These are phyloP conservation scores for Naso thynnoides DNA, from an alignment of 2,797 vertebrate genomes.

Conservation along the genomic window DNA sequence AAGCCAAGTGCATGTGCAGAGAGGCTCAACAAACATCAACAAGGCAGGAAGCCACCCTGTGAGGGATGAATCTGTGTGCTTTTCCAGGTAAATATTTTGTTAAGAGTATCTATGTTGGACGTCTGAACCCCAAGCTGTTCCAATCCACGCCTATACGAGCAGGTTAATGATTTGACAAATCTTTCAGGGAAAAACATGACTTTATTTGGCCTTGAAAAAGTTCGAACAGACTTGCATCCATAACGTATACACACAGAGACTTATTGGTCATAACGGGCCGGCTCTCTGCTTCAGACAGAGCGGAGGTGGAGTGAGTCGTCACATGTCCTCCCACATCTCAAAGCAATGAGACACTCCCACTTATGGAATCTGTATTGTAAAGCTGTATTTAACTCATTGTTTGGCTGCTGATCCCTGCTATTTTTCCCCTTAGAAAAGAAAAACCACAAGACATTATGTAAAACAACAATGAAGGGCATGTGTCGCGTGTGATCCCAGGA, in stretches of 20 bases:
- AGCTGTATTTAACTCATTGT: slow-evolving; percentile 60
- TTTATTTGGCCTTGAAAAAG: slow-evolving; percentile 30
- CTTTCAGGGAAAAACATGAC: slow-evolving; percentile 9
- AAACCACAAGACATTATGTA: slow-evolving; percentile 49
- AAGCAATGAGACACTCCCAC: slow-evolving; percentile 30
- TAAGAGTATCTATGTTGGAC: background rate
- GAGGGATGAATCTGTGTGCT: slow-evolving; percentile 32
- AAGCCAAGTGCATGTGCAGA: background rate
- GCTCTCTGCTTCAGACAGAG: background rate
- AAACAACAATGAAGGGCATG: slow-evolving; percentile 55
- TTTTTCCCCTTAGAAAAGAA: slow-evolving; percentile 48
- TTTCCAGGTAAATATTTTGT: slow-evolving; percentile 64
- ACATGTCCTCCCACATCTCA: slow-evolving; percentile 3
- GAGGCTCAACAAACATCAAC: slow-evolving; percentile 12
- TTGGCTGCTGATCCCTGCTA: slow-evolving; percentile 32
- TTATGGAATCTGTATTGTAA: slow-evolving; percentile 43
- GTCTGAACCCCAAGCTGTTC: background rate
- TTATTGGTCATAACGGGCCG: background rate
- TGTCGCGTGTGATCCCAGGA: slow-evolving; percentile 1
- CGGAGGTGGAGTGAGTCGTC: background rate
- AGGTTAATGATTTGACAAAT: slow-evolving; percentile 52
- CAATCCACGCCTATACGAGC: background rate
- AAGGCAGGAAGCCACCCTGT: slow-evolving; percentile 6
- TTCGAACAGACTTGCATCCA: background rate
- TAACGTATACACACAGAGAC: slow-evolving; percentile 7